phyloP scores from a whole-genome alignment of 2,888 invertebrate species.

The Helobdella robusta region DNA sequence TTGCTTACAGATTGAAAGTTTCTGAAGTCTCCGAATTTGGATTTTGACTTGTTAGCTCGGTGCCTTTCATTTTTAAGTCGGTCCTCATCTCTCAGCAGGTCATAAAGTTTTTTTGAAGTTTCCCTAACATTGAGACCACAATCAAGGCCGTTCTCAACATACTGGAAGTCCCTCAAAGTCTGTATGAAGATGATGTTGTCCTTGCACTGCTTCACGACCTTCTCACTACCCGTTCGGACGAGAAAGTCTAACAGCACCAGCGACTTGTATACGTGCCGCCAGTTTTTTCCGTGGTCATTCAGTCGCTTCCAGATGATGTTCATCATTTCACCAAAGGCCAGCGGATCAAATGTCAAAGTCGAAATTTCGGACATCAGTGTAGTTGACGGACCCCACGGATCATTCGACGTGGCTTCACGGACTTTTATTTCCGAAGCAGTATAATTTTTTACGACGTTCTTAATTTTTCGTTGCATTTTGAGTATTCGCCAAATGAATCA shows the following conservation, averaged over 20 bases:
- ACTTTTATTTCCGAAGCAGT: conserved; percentile 98
- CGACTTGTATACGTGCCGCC: conserved; percentile 98
- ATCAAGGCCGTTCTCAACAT: conserved; percentile 52
- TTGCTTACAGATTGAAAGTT: conserved; percentile 4
- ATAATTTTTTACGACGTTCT: conserved; percentile 99
- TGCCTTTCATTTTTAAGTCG: conserved; percentile 25
- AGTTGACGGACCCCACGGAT: conserved; percentile 98
- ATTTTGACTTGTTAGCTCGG: conserved; percentile 15
- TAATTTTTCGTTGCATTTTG: conserved; percentile 82
- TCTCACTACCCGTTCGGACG: conserved; percentile 97
- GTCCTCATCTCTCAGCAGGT: conserved; percentile 27
- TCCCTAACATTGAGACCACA: conserved; percentile 29
- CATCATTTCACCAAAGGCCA: conserved; percentile 99
- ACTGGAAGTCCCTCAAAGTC: conserved; percentile 85
- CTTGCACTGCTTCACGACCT: conserved; percentile 87
- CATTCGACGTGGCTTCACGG: conserved; percentile 97
- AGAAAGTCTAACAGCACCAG: conserved; percentile 88
- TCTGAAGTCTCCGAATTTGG: conserved; percentile 18
- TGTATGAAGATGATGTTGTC: conserved; percentile 98
- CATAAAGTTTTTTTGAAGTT: conserved; percentile 23
- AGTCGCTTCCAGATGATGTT: conserved; percentile 97
- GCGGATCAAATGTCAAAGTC: conserved; percentile 95
- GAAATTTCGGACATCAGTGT: conserved; percentile 98
- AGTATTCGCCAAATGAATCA: not conserved
- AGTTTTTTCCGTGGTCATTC: conserved; percentile 98